These are phyloP conservation scores for Sylvilagus floridanus DNA, from an alignment of 2,797 vertebrate species.

Conservation along the genomic window DNA sequence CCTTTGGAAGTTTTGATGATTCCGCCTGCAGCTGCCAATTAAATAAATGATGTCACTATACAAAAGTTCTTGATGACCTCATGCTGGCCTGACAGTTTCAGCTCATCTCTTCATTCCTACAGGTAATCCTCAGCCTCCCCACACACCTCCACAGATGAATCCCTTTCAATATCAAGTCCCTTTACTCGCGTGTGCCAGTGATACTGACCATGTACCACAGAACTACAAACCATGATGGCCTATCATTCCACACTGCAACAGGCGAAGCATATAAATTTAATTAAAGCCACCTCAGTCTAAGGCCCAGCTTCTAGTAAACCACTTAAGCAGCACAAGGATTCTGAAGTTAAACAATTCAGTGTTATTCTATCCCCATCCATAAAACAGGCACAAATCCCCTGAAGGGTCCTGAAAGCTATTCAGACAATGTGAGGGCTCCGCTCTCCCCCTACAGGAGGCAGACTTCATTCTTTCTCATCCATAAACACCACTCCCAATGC, in stretches of 20 bases:
- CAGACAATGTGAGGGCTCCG: background rate
- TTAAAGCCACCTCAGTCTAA: background rate
- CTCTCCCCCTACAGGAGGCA: background rate
- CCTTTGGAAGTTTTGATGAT: background rate
- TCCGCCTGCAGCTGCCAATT: background rate
- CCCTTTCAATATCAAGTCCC: background rate
- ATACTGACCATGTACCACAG: background rate
- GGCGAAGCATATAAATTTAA: background rate
- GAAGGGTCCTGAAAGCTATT: background rate
- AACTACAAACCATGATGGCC: background rate
- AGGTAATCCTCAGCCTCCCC: background rate
- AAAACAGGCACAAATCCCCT: background rate
- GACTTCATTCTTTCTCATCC: background rate
- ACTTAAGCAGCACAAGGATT: background rate
- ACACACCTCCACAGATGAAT: background rate
- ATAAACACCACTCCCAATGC: background rate
- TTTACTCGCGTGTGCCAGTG: background rate
- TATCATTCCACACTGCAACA: background rate
- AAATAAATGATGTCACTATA: background rate
- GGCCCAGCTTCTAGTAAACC: background rate
- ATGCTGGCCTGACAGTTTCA: background rate
- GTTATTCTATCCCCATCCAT: background rate
- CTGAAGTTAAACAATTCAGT: background rate
- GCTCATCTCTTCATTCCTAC: conserved; percentile 16
- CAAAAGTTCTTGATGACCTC: background rate